Conservation (phyloP, 2,888 invertebrate species). For the Drosophila pegasa region DNA sequence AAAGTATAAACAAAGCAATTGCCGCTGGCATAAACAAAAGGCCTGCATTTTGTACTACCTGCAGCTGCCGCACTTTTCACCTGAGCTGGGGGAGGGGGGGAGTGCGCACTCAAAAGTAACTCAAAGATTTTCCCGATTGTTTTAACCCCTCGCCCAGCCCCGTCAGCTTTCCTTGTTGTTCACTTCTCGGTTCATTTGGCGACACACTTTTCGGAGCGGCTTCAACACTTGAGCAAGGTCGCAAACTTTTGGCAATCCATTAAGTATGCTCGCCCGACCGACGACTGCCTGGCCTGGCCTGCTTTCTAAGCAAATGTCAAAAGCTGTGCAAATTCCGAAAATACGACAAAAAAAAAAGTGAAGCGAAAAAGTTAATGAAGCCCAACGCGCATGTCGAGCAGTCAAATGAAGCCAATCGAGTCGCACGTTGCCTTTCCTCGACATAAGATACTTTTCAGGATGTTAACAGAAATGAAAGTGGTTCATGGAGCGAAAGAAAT, state of each 20-base stretch:
- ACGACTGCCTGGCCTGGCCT: background rate
- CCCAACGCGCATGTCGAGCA: conserved; percentile 68
- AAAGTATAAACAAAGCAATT: conserved; percentile 66
- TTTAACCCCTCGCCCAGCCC: no score
- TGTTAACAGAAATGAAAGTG: conserved; percentile 20
- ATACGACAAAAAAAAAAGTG: conserved; percentile 4
- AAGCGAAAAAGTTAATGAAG: conserved; percentile 67
- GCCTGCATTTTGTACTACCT: conserved; percentile 31
- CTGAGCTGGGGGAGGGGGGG: background rate
- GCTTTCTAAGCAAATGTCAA: conserved; percentile 48
- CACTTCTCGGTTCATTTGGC: conserved; percentile 16
- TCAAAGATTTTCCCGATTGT: conserved; percentile 30
- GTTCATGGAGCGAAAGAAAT: background rate
- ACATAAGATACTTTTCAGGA: conserved; percentile 4
- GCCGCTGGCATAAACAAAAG: conserved; percentile 65
- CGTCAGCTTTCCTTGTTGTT: background rate
- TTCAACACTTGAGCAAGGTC: conserved; percentile 21
- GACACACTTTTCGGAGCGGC: conserved; percentile 31
- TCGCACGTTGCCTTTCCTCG: background rate
- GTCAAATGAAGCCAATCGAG: conserved; percentile 74
- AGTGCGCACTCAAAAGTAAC: conserved; percentile 23
- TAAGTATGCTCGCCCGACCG: conserved; percentile 56
- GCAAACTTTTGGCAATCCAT: conserved; percentile 62
- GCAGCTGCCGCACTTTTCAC: conserved; percentile 20
- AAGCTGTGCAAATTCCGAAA: conserved; percentile 23